Evolutionary conservation across 1,140 invertebrate genomes (phyloP), one percentile per base, ranked within the genome.

Genomic region (Periplaneta americana): DNA sequence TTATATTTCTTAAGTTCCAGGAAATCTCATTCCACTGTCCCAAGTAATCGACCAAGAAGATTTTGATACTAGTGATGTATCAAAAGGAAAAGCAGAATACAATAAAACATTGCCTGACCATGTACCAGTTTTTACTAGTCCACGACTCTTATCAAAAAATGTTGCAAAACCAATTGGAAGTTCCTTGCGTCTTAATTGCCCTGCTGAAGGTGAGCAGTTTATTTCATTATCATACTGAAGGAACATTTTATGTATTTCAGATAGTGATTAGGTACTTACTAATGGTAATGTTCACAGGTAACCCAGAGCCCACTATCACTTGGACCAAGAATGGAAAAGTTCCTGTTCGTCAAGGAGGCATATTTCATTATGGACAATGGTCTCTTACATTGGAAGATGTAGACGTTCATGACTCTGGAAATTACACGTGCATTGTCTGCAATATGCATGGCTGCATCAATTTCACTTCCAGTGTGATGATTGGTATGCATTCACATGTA

Each of bases 361-460:
- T 18, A 9, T 15, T 28, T 31, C 39, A 35, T n/a, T 34, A n/a
- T 31, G 48, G 79, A 57, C 76, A 36, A n/a, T 83, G 94, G 93
- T 90, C 90, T 0, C 88, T 96, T 22, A 90, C 88, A 9, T 86
- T 96, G 82, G 94, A 96, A 84, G 95, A 96, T 85, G 86, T 95
- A 8, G 92, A 94, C 0, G 92, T 92, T 3, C 88, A 92, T 18
- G 97, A 98, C 84, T 92, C 91, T 75, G 96, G 95, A 33, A 94
- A 95, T 84, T 98, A 98, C 86, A 97, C 94, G 0, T 98, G 97
- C 85, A 88, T 93, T 34, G 93, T 96, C 9, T 95, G 93, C 88
- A 98, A 98, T 86, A 85, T 88, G 11, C 85, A 93, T 32, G 96
- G 93, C 10, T 95, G 95, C 85, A 93, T 96, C 79, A 91, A 94